phyloP scores from a whole-genome alignment of 1,140 invertebrate genomes.

The Aphaenogaster floridana region DNA sequence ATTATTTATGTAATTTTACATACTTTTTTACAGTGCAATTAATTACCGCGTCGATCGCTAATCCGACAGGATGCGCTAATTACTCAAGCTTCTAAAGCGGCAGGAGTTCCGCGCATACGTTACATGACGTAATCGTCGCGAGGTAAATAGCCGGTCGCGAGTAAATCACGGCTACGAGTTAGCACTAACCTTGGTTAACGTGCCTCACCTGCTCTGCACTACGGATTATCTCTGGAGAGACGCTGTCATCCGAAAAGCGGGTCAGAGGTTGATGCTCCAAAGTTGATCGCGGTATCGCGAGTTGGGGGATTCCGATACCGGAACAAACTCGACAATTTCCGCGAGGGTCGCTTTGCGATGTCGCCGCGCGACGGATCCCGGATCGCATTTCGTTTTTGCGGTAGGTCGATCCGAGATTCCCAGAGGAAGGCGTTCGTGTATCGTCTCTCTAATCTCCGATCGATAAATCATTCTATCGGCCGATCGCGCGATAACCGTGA shows the following conservation, averaged over 20 bases:
- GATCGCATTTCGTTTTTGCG: neutral
- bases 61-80: neutral
- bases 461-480: slow-evolving; percentile 7
- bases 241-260: neutral
- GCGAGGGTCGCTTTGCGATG: neutral
- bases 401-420: neutral
- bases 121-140: neutral
- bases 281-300: neutral
- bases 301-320: neutral
- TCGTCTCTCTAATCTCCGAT: neutral
- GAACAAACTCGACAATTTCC: neutral
- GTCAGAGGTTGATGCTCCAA: neutral
- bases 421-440: neutral
- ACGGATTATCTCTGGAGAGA: neutral
- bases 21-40: neutral
- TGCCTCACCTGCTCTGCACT: neutral
- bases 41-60: neutral
- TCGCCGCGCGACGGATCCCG: neutral
- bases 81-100: neutral
- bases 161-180: neutral
- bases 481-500: slow-evolving; percentile 4
- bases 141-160: slow-evolving; percentile 15
- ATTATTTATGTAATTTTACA: too few relatives aligned
- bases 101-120: neutral
- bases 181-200: slow-evolving; percentile 8